phyloP scores from a whole-genome alignment of 2,888 invertebrate species.

The Archips xylosteana region DNA sequence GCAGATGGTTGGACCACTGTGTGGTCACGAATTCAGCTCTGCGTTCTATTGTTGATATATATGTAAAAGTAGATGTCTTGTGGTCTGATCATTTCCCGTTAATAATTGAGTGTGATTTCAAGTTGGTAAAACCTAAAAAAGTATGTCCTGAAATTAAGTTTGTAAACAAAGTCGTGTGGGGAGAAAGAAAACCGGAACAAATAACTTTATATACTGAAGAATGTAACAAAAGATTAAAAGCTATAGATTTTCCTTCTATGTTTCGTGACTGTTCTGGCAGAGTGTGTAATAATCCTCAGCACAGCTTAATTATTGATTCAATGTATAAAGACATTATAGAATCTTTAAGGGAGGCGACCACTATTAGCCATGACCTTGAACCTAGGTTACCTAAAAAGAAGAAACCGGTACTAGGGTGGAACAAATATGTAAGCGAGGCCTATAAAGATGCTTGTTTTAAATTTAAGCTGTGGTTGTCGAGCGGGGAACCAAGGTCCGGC shows the following conservation, averaged over 20 bases:
- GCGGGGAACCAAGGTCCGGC: not conserved
- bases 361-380: not conserved
- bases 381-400: not conserved
- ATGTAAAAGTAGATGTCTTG: not conserved
- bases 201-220: not conserved
- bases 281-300: not conserved
- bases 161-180: not conserved
- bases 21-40: not conserved
- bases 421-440: too few relatives aligned
- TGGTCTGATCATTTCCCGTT: not conserved
- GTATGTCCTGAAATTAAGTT: not conserved
- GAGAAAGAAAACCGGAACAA: not conserved
- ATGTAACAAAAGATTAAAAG: not conserved
- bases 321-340: not conserved
- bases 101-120: not conserved
- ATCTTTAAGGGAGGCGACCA: not conserved
- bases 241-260: not conserved
- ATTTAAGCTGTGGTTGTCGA: not conserved
- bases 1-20: not conserved
- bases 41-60: not conserved
- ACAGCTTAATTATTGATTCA: not conserved
- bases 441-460: too few relatives aligned
- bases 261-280: not conserved
- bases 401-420: not conserved
- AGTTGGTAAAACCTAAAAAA: not conserved